Evolutionary conservation across 2,888 invertebrate species (phyloP), one percentile per base, ranked within the genome.

Genomic region (Caenorhabditis afra): DNA sequence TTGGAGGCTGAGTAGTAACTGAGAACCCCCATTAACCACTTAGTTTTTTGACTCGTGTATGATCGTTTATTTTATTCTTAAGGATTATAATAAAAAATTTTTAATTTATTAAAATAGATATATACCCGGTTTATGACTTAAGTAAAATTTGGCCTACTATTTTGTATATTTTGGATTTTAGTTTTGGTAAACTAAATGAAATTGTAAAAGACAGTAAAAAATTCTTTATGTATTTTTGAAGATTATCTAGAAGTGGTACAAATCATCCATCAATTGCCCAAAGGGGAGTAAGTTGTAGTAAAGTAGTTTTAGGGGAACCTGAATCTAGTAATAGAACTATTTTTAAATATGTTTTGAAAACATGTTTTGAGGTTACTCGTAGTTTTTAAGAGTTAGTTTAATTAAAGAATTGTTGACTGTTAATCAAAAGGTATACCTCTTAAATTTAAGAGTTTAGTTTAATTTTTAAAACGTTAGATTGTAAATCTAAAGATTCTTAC

Each of bases 201-300:
- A 84, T 65, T 86, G 83, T 81, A 84, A 83, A 85, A 85, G 83
- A 84, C 82, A 85, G 84, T 84, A 86, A 82, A 81, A 80, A 73
- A 52, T 59, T 84, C 67, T 85, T 83, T 82, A 87, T 81, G 53
- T 84, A 58, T 74, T 65, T 87, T 85, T 65, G 88, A 65, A 65
- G 90, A 90, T 79, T 66, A 84, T 79, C 45, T 70, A 58, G 53
- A 73, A 76, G 35, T 87, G 85, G 85, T 86, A 81, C 86, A 85
- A 86, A 86, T 85, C 85, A 85, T 86, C 86, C 86, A 85, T 86
- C 86, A 86, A 86, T 83, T 86, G 81, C 84, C 81, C 75, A 83
- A 76, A 85, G 81, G 81, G 84, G 79, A 86, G 85, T 86, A 86
- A 86, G 86, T 86, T 85, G 86, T 86, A 86, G 86, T 85, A 86